A percentile compares a stretch with the other conserved stretches of the same genome.
Conservation (phyloP, 2,888 invertebrate species). For the Bhutanitis thaidina region DNA sequence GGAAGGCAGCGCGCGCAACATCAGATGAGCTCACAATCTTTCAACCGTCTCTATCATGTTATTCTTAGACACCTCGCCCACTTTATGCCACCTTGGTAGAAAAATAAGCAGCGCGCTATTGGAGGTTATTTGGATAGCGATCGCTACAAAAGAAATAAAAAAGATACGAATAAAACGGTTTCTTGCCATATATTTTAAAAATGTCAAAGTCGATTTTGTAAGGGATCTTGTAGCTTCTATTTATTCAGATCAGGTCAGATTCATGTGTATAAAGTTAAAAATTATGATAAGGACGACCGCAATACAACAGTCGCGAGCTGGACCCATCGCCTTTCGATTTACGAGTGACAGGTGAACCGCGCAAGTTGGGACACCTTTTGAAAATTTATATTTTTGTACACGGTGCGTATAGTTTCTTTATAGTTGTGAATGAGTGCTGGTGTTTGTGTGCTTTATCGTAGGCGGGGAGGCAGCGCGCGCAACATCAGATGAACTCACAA, state of each 20-base stretch:
- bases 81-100: conserved; percentile 82
- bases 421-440: conserved; percentile 86
- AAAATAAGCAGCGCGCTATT: conserved; percentile 1
- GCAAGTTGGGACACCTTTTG: too few relatives aligned
- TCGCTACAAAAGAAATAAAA: too few relatives aligned
- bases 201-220: too few relatives aligned
- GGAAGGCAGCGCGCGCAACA: conserved; percentile 85
- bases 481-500: conserved; percentile 88
- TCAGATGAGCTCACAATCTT: conserved; percentile 86
- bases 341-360: too few relatives aligned
- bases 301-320: too few relatives aligned
- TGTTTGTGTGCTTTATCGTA: conserved; percentile 87
- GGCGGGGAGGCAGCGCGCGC: conserved; percentile 84
- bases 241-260: too few relatives aligned
- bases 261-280: too few relatives aligned
- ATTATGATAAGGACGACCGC: too few relatives aligned
- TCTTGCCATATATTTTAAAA: too few relatives aligned
- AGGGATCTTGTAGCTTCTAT: too few relatives aligned
- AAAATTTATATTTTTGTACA: conserved; percentile 91
- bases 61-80: conserved; percentile 90
- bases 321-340: too few relatives aligned
- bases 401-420: conserved; percentile 88
- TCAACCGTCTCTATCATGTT: conserved; percentile 92
- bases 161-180: too few relatives aligned
- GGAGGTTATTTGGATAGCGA: not conserved